phyloP scores from a whole-genome alignment of 1,140 invertebrate species.

The Drosophila auraria region DNA sequence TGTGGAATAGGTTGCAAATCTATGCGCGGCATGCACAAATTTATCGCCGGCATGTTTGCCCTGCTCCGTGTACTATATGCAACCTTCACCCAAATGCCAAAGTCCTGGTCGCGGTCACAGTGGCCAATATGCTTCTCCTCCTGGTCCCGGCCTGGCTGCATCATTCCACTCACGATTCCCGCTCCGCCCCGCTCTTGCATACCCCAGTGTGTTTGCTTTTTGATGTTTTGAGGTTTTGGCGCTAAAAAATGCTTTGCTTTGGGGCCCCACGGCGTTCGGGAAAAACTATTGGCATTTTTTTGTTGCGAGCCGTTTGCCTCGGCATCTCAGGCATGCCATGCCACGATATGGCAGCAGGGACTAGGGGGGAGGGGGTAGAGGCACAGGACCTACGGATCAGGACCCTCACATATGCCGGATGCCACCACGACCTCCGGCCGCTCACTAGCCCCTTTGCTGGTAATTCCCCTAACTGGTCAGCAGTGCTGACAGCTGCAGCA shows the following conservation, averaged over 20 bases:
- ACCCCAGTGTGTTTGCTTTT: conserved; percentile 63
- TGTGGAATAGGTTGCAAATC: conserved; percentile 64
- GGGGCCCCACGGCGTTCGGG: conserved; percentile 50
- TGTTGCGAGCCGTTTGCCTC: conserved; percentile 35
- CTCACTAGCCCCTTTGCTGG: neutral
- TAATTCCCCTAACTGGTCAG: conserved; percentile 3
- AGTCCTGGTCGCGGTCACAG: conserved; percentile 52
- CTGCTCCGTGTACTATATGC: conserved; percentile 28
- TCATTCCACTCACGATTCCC: conserved; percentile 37
- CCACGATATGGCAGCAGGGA: conserved; percentile 32
- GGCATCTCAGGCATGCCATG: conserved; percentile 63
- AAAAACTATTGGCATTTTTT: conserved; percentile 79
- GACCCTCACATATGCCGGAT: conserved; percentile 55
- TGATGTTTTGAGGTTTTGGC: conserved; percentile 80
- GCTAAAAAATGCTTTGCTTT: conserved; percentile 72
- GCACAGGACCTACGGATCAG: conserved; percentile 7
- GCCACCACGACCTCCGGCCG: conserved; percentile 22
- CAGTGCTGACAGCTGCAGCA: conserved; percentile 17
- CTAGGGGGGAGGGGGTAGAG: neutral
- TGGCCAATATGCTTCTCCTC: conserved; percentile 67
- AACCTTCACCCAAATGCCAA: conserved; percentile 82
- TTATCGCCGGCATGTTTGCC: conserved; percentile 72
- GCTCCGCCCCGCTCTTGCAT: neutral
- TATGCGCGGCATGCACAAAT: conserved; percentile 81
- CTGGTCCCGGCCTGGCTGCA: conserved; percentile 33